phyloP scores from a whole-genome alignment of 2,113 vertebrate genomes.

The Zosterops hypoxanthus region DNA sequence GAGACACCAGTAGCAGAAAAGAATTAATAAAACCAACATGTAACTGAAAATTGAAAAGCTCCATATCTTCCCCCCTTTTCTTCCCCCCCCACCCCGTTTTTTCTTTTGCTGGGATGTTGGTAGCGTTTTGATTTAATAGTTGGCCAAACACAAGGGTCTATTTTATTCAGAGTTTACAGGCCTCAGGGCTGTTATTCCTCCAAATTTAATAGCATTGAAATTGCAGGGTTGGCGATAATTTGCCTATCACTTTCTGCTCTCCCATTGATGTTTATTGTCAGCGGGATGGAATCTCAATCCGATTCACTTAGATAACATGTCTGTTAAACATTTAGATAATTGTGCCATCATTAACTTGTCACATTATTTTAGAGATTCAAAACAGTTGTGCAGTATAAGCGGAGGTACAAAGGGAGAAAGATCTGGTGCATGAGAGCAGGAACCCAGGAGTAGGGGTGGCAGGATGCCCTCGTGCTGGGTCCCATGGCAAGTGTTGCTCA shows the following conservation, averaged over 20 bases:
- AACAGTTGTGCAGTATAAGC: constrained; percentile 74
- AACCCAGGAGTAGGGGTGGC: background rate
- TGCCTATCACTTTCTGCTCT: constrained; percentile 80
- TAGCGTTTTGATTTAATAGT: constrained; percentile 85
- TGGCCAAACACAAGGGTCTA: constrained; percentile 86
- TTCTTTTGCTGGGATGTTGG: constrained; percentile 74
- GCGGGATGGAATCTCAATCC: constrained; percentile 91
- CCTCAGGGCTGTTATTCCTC: constrained; percentile 82
- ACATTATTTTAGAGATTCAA: constrained; percentile 92
- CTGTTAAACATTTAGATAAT: constrained; percentile 99
- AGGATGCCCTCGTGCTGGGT: background rate
- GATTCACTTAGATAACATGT: constrained; percentile 90
- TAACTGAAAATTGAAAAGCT: constrained; percentile 73
- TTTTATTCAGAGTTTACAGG: constrained; percentile 84
- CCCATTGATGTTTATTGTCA: constrained; percentile 86
- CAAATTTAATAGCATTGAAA: constrained; percentile 86
- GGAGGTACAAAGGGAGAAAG: constrained; percentile 58
- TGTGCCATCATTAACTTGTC: constrained; percentile 98
- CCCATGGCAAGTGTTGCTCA: background rate
- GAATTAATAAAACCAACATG: constrained; percentile 63
- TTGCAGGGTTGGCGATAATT: constrained; percentile 83
- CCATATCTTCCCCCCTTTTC: constrained; percentile 46
- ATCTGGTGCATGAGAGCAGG: background rate
- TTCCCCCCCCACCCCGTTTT: background rate
- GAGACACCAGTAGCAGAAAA: background rate